Base-by-base conservation (phyloP, 2,888 invertebrate species). In the Zaprionus bogoriensis region DNA sequence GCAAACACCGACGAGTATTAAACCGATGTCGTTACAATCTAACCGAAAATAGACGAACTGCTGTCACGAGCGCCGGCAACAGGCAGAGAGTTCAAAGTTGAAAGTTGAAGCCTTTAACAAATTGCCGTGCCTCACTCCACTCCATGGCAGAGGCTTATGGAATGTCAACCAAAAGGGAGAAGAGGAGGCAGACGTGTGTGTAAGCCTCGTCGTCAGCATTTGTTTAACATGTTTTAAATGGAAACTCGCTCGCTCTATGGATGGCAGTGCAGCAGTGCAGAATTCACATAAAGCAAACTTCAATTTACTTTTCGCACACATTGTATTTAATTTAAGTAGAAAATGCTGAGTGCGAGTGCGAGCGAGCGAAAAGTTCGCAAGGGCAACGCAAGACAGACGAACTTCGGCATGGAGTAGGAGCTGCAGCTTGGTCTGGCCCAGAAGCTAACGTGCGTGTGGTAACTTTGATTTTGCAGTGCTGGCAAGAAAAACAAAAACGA, bases 291-390 rank as follows among this genome's bases (percentile, higher is more conserved):
- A 80, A 83, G 80, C 71, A 74, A 79, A 82, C 83, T 82, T 79
- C 77, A 70, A 82, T 80, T 80, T 82, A 82, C 77, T 85, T 83
- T 82, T 74, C 57, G 68, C 86, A 83, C 80, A 85, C 86, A 82
- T 82, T 81, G 86, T 81, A 77, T 81, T 85, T 85, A 83, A 81
- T 79, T 85, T 83, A 83, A 83, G 83, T 81, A 71, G 71, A 85
- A 74, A 68, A 79, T 71, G 55, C 71, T 58, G 64, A 66, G 51
- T 22, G 20, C 2, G 41, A 4, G 22, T 10, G 38, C 32, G 6
- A 20, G 38, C 2, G 10, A 10, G 20, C 17, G 74, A 60, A 70
- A 74, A 79, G 73, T 67, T 75, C 41, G 38, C 77, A 77, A 75
- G 82, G 76, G 64, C 82, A 67, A 36, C 32, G 32, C 14, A 14